Evolutionary conservation across 2,797 vertebrate genomes (phyloP), one percentile per base, ranked within the genome.

Genomic region (Pterois miles): DNA sequence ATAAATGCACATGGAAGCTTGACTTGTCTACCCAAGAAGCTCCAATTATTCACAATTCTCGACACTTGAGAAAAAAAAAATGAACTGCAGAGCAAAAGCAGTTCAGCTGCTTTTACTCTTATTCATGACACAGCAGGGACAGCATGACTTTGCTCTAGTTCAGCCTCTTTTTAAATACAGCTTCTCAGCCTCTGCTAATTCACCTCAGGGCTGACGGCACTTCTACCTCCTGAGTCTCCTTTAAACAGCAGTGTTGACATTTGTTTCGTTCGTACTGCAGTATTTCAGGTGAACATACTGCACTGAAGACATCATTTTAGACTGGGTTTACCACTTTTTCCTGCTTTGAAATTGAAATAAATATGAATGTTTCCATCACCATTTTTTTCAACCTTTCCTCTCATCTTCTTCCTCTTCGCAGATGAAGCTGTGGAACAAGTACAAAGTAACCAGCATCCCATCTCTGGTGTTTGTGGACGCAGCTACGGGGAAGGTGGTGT

Each of bases 361-460:
- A 64, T 69, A 31, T 1, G 6, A 48, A 27, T 16, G 7, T 70
- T 29, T 52, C 40, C 62, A 31, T 13, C 25, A 38, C 31, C 2
- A 69, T 48, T 43, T 48, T 23, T 34, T 53, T 63, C 22, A 67
- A 84, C 50, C 18, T 57, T 20, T 81, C 54, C 7, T 65, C 34
- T 65, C 4, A 0, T 65, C 20, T 31, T 72, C 59, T 57, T 75
- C 22, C 22, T 78, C 6, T 80, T 23, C 73, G 0, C 91, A 99
- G 98, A 96, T 99, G 94, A 99, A 98, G 93, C 96, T 99, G 82
- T 99, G 98, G 98, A 99, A 99, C 95, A 99, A 98, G 90, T 99
- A 98, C 92, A 97, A 98, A 89, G 97, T 99, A 79, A 99, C 98
- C 93, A 99, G 98, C 90, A 97, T 99, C 92, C 98, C 98, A 36